Evolutionary conservation across 1,140 invertebrate species (phyloP).

Genomic region (Mamestra configurata): DNA sequence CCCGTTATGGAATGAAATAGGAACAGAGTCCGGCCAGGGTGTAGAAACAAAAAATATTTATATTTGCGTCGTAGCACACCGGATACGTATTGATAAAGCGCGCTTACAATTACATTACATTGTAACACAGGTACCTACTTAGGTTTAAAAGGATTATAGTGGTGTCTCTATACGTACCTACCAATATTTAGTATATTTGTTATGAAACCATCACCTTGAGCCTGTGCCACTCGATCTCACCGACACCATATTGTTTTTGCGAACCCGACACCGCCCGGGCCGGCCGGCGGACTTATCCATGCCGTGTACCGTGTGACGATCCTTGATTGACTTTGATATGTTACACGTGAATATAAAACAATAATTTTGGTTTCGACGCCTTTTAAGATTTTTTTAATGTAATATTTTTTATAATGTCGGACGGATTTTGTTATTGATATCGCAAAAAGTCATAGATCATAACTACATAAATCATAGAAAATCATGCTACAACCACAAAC

Average conservation of each 20-base stretch:
- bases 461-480: no score
- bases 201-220: slow-evolving; percentile 78
- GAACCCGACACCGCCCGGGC: slow-evolving; percentile 54
- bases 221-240: slow-evolving; percentile 68
- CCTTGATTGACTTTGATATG: slow-evolving; percentile 41
- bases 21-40: background rate
- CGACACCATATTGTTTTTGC: slow-evolving; percentile 67
- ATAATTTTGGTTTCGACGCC: no score
- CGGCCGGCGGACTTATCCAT: slow-evolving; percentile 46
- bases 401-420: no score
- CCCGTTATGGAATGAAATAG: no score
- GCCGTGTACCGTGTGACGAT: slow-evolving; percentile 52
- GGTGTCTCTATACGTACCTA: slow-evolving; percentile 46
- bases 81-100: slow-evolving; percentile 47
- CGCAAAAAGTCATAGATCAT: no score
- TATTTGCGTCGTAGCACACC: slow-evolving; percentile 1
- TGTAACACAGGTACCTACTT: slow-evolving; percentile 18
- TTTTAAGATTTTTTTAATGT: no score
- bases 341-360: slow-evolving; percentile 4
- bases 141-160: slow-evolving; percentile 65
- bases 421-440: no score
- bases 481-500: no score
- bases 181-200: slow-evolving; percentile 48
- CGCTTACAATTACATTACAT: slow-evolving; percentile 28
- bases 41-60: slow-evolving; percentile 4